phyloP scores from a whole-genome alignment of 1,140 invertebrate genomes.

The Zaprionus tsacasi region DNA sequence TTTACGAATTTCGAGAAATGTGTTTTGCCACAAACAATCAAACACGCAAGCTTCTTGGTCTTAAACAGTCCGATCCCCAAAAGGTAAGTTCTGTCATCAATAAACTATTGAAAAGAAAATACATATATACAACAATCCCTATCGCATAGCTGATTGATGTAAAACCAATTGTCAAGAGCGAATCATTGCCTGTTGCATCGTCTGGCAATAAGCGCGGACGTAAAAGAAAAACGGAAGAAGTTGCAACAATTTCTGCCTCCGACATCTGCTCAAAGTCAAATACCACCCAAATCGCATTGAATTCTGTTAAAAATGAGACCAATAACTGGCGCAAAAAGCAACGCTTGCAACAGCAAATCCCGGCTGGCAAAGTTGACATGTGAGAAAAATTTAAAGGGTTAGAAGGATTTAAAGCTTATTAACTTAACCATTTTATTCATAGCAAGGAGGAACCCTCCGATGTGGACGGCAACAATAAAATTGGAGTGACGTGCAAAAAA shows the following conservation, averaged over 20 bases:
- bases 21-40: constrained; percentile 85
- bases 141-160: constrained; percentile 40
- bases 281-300: constrained; percentile 6
- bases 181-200: constrained; percentile 9
- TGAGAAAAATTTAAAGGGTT: constrained; percentile 22
- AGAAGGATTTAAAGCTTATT: background rate
- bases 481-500: constrained; percentile 28
- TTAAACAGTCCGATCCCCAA: constrained; percentile 64
- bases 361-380: constrained; percentile 50
- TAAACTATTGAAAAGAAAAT: background rate
- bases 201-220: constrained; percentile 46
- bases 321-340: constrained; percentile 57
- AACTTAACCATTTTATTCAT: background rate
- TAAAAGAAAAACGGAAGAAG: constrained; percentile 54
- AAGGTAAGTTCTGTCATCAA: constrained; percentile 40
- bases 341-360: constrained; percentile 39
- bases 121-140: background rate
- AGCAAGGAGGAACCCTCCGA: constrained; percentile 68
- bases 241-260: background rate
- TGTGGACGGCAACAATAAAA: constrained; percentile 1
- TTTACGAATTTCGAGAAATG: constrained; percentile 86
- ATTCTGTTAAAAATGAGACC: constrained; percentile 52
- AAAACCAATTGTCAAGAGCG: constrained; percentile 53
- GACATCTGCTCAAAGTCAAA: constrained; percentile 20
- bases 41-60: constrained; percentile 85